Conservation (phyloP, 92 coral and sea anemone genomes). For the Actinernus sp. region DNA sequence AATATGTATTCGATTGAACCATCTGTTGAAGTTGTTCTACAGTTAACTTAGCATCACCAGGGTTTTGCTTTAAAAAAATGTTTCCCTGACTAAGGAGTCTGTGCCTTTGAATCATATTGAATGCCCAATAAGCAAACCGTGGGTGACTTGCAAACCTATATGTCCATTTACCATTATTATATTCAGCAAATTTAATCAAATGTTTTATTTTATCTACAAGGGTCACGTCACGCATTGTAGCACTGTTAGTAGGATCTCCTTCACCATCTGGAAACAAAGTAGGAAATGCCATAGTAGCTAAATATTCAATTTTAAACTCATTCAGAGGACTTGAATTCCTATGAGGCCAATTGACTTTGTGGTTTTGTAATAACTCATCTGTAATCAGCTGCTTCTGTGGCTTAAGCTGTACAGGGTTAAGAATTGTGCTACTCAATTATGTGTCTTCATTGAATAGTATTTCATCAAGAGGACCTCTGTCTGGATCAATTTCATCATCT, state of each 20-base stretch:
- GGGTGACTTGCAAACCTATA: slow-evolving; percentile 78
- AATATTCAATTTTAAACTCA: slow-evolving; percentile 64
- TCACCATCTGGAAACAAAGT: slow-evolving; percentile 69
- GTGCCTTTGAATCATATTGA: slow-evolving; percentile 69
- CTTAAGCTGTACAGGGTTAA: slow-evolving; percentile 47
- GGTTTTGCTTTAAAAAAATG: slow-evolving; percentile 69
- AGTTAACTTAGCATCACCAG: slow-evolving; percentile 55
- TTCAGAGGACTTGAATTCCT: slow-evolving; percentile 46
- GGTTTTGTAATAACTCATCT: slow-evolving; percentile 49
- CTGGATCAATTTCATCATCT: slow-evolving; percentile 58
- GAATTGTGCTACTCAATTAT: no score
- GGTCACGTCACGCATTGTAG: slow-evolving; percentile 41
- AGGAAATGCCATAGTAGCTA: slow-evolving; percentile 86
- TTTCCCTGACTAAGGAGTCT: slow-evolving; percentile 73
- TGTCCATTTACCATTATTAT: slow-evolving; percentile 50
- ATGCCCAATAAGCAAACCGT: slow-evolving; percentile 80
- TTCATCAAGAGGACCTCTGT: slow-evolving; percentile 66
- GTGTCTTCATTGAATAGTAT: slow-evolving; percentile 55
- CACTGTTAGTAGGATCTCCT: slow-evolving; percentile 81
- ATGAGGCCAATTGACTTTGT: slow-evolving; percentile 55
- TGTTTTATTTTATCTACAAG: slow-evolving; percentile 67
- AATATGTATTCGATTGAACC: slow-evolving; percentile 47
- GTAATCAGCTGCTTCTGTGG: slow-evolving; percentile 57
- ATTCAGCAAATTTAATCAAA: slow-evolving; percentile 66
- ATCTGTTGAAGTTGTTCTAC: slow-evolving; percentile 61